phyloP scores from a whole-genome alignment of 2,888 invertebrate genomes.

The Masnerella sp. region DNA sequence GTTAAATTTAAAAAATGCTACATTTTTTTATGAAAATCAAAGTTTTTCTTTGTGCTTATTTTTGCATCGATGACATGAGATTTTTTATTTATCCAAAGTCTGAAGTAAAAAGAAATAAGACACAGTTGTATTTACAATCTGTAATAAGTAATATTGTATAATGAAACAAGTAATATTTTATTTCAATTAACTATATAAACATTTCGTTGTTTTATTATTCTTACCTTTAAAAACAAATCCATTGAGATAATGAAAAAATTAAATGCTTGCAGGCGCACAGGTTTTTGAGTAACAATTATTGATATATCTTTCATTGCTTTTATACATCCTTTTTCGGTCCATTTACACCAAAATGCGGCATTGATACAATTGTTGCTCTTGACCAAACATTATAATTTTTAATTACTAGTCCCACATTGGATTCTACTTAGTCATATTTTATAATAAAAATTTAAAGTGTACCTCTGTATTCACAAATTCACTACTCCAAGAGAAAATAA shows the following conservation, averaged over 20 bases:
- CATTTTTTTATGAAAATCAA: too few relatives aligned
- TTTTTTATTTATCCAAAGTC: too few relatives aligned
- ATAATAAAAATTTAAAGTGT: background rate
- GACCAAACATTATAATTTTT: too few relatives aligned
- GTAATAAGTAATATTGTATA: conserved; percentile 3
- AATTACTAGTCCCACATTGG: too few relatives aligned
- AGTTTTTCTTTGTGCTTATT: too few relatives aligned
- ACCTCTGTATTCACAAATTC: conserved; percentile 14
- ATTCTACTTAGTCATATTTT: background rate
- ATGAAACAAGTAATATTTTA: background rate
- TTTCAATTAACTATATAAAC: background rate
- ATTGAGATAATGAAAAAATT: conserved; percentile 15
- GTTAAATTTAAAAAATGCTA: too few relatives aligned
- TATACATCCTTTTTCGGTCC: background rate
- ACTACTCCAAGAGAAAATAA: conserved; percentile 4
- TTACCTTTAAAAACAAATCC: conserved; percentile 20
- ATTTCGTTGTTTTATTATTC: background rate
- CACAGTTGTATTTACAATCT: conserved; percentile 1
- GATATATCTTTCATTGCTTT: conserved; percentile 15
- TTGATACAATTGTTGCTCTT: conserved; percentile 20
- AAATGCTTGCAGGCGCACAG: conserved; percentile 10
- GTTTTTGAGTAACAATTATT: conserved; percentile 7
- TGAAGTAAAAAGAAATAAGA: background rate
- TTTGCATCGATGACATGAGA: too few relatives aligned
- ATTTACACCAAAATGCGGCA: conserved; percentile 1